Evolutionary conservation across 2,888 invertebrate genomes (phyloP).

Genomic region (Calliphora vomitoria): DNA sequence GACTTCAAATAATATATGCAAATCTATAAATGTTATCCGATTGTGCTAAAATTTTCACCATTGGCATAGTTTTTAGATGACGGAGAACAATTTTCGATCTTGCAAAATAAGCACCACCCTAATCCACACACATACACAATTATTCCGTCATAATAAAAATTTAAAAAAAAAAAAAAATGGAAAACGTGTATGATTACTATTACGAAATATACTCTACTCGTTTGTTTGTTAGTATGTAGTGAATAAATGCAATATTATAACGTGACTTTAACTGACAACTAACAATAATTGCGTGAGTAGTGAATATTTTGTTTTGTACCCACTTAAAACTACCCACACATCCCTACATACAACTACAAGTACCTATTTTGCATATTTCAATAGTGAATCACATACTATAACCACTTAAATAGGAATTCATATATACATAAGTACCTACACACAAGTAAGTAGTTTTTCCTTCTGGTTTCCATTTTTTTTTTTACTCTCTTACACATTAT

Average conservation of each 20-base stretch:
- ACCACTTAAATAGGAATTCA: not conserved
- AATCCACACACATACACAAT: not conserved
- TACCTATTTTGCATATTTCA: slow-evolving; percentile 34
- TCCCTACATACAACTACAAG: not conserved
- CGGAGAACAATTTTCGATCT: too few species aligned
- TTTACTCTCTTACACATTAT: not conserved
- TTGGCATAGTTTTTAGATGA: too few species aligned
- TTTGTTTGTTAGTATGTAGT: not conserved
- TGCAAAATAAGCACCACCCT: too few species aligned
- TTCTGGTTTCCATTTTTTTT: slow-evolving; percentile 2
- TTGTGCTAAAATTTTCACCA: too few species aligned
- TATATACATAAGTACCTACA: not conserved
- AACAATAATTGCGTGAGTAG: slow-evolving; percentile 65
- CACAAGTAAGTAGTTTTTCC: not conserved
- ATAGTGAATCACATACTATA: not conserved
- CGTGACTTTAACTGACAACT: slow-evolving; percentile 68
- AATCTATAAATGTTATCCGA: too few species aligned
- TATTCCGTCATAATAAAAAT: not conserved
- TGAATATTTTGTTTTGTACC: slow-evolving; percentile 10
- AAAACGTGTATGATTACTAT: not conserved
- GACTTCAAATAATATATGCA: too few species aligned
- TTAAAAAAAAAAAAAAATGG: not conserved
- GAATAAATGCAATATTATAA: slow-evolving; percentile 45
- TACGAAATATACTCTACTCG: not conserved
- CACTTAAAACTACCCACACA: slow-evolving; percentile 24